Evolutionary conservation across 2,888 invertebrate species (phyloP).

Genomic region (Zaprionus lineosus): DNA sequence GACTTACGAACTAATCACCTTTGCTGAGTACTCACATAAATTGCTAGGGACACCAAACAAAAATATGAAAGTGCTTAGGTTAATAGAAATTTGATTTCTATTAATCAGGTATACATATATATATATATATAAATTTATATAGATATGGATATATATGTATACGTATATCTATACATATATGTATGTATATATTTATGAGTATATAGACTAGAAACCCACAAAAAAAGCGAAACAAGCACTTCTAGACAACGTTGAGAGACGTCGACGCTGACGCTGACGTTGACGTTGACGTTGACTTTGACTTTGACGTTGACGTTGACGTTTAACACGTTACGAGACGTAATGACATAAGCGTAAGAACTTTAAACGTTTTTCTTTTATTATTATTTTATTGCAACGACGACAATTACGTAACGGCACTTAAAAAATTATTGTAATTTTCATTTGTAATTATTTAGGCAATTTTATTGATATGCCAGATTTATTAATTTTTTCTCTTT

Average conservation of each 20-base stretch:
- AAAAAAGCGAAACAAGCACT: slow-evolving; percentile 66
- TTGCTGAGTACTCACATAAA: slow-evolving; percentile 56
- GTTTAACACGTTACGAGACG: slow-evolving; percentile 66
- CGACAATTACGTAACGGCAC: slow-evolving; percentile 61
- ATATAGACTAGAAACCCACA: slow-evolving; percentile 46
- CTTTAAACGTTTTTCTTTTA: slow-evolving; percentile 30
- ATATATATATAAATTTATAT: slow-evolving; percentile 21
- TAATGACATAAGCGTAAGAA: slow-evolving; percentile 67
- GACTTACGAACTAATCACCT: slow-evolving; percentile 49
- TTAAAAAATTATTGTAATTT: slow-evolving; percentile 14
- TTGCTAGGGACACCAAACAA: slow-evolving; percentile 55
- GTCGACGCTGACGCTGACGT: too few species aligned
- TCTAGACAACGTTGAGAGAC: slow-evolving; percentile 32
- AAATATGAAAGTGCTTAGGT: slow-evolving; percentile 31
- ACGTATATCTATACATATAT: too few species aligned
- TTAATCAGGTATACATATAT: slow-evolving; percentile 14
- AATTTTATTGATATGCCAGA: slow-evolving; percentile 3
- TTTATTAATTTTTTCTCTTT: slow-evolving; percentile 6
- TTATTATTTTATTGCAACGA: slow-evolving; percentile 23
- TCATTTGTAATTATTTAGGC: slow-evolving; percentile 1
- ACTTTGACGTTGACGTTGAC: slow-evolving; percentile 35
- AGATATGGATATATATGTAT: too few species aligned
- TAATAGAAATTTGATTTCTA: too few species aligned
- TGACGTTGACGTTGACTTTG: too few species aligned
- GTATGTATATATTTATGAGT: not conserved